Base-by-base conservation (phyloP, 2,797 vertebrate species). In the Cetoscarus ocellatus region DNA sequence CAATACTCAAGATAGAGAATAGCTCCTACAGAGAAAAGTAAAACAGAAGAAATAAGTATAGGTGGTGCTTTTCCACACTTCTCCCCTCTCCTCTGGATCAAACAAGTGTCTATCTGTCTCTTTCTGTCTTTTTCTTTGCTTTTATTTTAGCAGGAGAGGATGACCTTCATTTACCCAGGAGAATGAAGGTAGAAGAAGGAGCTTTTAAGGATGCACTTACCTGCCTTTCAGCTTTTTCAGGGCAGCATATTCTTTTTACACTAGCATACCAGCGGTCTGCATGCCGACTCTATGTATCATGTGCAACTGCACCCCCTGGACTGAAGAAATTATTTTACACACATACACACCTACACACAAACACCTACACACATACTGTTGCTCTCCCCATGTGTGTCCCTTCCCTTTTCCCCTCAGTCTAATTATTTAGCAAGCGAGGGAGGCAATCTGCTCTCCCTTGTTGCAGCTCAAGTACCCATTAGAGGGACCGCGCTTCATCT, bases 401-500 rank as follows among this genome's bases (percentile, higher is more conserved):
- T 70, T 77, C 78, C 64, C 59, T 74, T 72, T 34, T 57, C 78
- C 75, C 73, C 72, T 79, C 80, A 80, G 83, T 90, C 87, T 91
- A 92, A 93, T 93, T 90, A 92, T 91, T 90, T 90, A 86, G 81
- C 71, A 63, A 85, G 80, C 65, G 39, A 83, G 82, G 80, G 87
- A 92, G 77, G 84, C 85, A 84, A 90, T 93, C 87, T 92, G 79
- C 88, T 84, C 84, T 86, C 80, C 80, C 88, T 89, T 90, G 92
- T 89, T 92, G 86, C 85, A 78, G 89, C 82, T 93, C 86, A 90
- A 90, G 83, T 91, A 88, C 84, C 88, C 89, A 89, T 93, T 90
- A 92, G 87, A 82, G 83, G 77, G 70, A 89, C 88, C 17, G 72
- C 49, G 75, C 85, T 92, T 88, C 85, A 82, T 93, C 89, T 92